Percentiles rank a stretch among this genome's conserved stretches.
Evolutionary conservation across 2,888 invertebrate genomes (phyloP).

Genomic region (Cryptosula pallasiana): DNA sequence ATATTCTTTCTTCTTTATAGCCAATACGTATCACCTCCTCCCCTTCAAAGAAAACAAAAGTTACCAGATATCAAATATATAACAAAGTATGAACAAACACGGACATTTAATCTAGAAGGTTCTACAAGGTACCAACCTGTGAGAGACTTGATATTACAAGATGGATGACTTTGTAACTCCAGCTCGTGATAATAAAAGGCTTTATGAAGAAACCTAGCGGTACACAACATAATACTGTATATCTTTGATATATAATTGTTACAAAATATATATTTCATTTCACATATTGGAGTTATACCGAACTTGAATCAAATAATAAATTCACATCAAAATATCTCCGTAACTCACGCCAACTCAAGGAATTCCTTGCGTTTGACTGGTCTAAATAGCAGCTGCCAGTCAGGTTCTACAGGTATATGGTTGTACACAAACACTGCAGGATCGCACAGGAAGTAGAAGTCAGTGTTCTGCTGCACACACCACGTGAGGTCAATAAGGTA

Average conservation of each 20-base stretch:
- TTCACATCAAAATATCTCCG: not conserved
- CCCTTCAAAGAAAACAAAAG: no score
- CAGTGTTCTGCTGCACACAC: conserved; percentile 16
- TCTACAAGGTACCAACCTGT: conserved; percentile 14
- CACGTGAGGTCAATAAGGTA: conserved; percentile 5
- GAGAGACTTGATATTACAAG: not conserved
- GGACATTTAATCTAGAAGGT: no score
- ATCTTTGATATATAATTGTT: no score
- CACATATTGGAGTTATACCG: no score
- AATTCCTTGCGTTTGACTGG: conserved; percentile 7
- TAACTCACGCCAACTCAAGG: conserved; percentile 6
- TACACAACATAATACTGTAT: not conserved
- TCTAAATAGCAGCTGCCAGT: conserved; percentile 18
- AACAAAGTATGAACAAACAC: no score
- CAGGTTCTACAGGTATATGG: not conserved
- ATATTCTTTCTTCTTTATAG: conserved; percentile 19
- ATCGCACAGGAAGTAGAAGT: conserved; percentile 24
- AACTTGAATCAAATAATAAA: no score
- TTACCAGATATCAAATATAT: no score
- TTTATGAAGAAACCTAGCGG: conserved; percentile 3
- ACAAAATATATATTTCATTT: no score
- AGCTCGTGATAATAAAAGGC: conserved; percentile 15
- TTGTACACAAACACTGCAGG: conserved; percentile 21
- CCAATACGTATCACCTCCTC: conserved; percentile 20
- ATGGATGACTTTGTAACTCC: conserved; percentile 12